These are phyloP conservation scores for Antennarius maculatus DNA, from an alignment of 2,797 vertebrate genomes.

Conservation along the genomic window DNA sequence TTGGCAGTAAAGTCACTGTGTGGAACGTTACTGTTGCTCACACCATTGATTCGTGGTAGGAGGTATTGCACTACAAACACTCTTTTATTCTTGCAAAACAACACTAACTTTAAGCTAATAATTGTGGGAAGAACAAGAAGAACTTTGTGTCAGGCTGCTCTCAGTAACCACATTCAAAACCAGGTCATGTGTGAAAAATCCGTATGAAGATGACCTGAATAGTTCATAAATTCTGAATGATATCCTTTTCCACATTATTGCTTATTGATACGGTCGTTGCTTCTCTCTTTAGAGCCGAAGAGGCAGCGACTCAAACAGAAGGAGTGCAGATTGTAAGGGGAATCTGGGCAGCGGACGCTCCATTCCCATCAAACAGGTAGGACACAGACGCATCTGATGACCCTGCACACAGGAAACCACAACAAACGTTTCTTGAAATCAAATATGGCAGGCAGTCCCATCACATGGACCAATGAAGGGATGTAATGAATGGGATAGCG, in stretches of 20 bases:
- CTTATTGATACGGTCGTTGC: conserved; percentile 11
- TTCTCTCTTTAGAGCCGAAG: conserved; percentile 83
- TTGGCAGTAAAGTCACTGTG: no score
- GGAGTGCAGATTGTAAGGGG: conserved; percentile 88
- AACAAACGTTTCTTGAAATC: conserved; percentile 34
- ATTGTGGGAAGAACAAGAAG: no score
- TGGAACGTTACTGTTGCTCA: no score
- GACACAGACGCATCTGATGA: conserved; percentile 36
- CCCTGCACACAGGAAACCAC: conserved; percentile 36
- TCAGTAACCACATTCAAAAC: no score
- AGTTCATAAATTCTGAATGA: neutral
- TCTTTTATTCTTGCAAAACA: no score
- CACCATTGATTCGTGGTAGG: no score
- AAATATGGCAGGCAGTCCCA: conserved; percentile 46
- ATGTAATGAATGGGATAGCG: conserved; percentile 45
- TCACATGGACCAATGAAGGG: conserved; percentile 39
- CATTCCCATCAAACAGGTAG: conserved; percentile 94
- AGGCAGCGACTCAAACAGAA: conserved; percentile 92
- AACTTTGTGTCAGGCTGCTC: no score
- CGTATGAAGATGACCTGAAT: neutral
- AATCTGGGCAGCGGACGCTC: conserved; percentile 88
- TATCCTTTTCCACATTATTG: neutral
- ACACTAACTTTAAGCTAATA: no score
- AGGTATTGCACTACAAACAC: no score
- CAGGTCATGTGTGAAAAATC: neutral